A percentile compares a stretch with the other conserved stretches of the same genome.
Conservation (phyloP, 2,888 invertebrate genomes). For the Heliothis peltigera region DNA sequence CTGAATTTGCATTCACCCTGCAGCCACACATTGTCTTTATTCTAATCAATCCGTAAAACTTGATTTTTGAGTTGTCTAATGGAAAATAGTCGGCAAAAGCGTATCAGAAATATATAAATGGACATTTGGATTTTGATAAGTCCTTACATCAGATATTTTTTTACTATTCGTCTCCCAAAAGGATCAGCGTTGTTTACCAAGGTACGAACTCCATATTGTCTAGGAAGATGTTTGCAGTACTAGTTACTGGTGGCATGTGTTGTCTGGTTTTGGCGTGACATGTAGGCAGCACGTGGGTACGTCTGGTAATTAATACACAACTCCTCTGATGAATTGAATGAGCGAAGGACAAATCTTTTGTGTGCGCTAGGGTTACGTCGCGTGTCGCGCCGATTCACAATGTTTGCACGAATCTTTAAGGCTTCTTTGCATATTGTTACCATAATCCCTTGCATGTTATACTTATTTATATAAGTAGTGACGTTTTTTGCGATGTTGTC, state of each 20-base stretch:
- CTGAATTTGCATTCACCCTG: too few relatives aligned
- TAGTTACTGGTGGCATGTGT: constrained; percentile 19
- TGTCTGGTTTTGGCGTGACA: constrained; percentile 35
- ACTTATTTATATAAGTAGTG: constrained; percentile 25
- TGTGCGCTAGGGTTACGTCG: constrained; percentile 41
- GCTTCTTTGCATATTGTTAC: constrained; percentile 3
- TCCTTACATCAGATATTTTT: background rate
- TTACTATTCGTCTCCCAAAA: constrained; percentile 13
- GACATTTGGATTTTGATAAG: too few relatives aligned
- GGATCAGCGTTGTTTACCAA: background rate
- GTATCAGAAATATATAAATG: too few relatives aligned
- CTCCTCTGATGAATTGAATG: constrained; percentile 34
- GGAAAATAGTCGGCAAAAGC: too few relatives aligned
- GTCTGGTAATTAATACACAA: constrained; percentile 51
- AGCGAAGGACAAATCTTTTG: constrained; percentile 53
- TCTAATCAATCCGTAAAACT: too few relatives aligned
- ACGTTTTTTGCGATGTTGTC: constrained; percentile 23
- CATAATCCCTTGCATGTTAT: constrained; percentile 30
- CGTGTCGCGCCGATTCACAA: constrained; percentile 1
- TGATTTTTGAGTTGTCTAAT: too few relatives aligned
- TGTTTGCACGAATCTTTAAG: constrained; percentile 16
- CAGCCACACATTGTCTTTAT: too few relatives aligned
- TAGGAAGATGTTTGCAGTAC: constrained; percentile 1
- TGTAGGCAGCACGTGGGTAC: constrained; percentile 60
- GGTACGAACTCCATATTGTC: background rate